A percentile compares a stretch with the other conserved stretches of the same genome.
These are phyloP conservation scores for Petroica traversi DNA, from an alignment of 2,113 vertebrate genomes.

Conservation along the genomic window DNA sequence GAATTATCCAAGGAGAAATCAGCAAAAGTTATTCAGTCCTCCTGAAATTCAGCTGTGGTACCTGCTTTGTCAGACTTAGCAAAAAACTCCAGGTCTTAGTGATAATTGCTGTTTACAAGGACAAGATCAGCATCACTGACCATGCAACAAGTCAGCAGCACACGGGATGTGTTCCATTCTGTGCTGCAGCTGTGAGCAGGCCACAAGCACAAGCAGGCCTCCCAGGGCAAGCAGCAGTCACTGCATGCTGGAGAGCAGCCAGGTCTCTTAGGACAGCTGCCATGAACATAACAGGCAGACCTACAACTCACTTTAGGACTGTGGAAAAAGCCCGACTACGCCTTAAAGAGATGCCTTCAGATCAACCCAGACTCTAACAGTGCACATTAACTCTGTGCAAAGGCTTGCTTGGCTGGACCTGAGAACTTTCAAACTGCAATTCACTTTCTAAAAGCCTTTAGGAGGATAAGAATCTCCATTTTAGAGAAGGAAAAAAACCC, in stretches of 20 bases:
- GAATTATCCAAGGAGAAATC: not conserved
- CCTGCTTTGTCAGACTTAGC: not conserved
- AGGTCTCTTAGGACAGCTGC: not conserved
- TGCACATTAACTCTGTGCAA: not conserved
- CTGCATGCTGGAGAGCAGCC: not conserved
- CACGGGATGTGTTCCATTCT: rapidly evolving
- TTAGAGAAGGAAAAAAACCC: not conserved
- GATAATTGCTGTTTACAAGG: not conserved
- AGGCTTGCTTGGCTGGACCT: not conserved
- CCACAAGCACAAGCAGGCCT: not conserved
- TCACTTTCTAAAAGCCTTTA: not conserved
- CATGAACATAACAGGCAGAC: rapidly evolving
- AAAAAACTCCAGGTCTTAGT: rapidly evolving
- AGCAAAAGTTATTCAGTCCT: not conserved
- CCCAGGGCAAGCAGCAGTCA: not conserved
- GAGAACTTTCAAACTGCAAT: not conserved
- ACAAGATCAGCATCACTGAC: not conserved
- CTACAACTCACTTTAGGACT: not conserved
- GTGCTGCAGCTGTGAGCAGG: not conserved
- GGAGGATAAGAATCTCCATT: not conserved
- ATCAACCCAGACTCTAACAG: not conserved
- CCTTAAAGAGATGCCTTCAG: not conserved
- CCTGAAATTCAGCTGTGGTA: not conserved
- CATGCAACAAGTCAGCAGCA: not conserved
- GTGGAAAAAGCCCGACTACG: not conserved